phyloP scores from a whole-genome alignment of 2,113 vertebrate species.

The Ictalurus furcatus region DNA sequence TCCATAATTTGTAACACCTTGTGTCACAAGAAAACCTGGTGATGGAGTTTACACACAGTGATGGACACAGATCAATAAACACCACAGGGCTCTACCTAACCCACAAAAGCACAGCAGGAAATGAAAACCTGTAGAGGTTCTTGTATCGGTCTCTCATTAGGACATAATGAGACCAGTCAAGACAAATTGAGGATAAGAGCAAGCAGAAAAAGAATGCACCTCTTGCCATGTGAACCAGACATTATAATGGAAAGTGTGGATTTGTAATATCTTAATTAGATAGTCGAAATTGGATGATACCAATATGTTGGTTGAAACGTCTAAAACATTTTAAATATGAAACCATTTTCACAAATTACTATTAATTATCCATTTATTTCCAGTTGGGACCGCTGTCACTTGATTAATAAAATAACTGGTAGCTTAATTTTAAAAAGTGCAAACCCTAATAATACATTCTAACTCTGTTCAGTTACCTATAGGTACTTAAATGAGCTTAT shows the following conservation, averaged over 20 bases:
- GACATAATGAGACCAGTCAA: background rate
- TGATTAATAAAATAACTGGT: background rate
- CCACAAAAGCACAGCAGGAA: background rate
- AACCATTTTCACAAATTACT: background rate
- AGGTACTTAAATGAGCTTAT: background rate
- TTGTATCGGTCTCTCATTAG: background rate
- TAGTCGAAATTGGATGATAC: background rate
- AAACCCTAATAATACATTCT: background rate
- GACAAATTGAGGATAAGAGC: background rate
- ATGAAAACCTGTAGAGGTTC: background rate
- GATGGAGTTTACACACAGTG: background rate
- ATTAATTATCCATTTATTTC: slow-evolving; percentile 1
- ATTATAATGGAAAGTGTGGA: background rate
- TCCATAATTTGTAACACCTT: slow-evolving; percentile 35
- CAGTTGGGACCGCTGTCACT: background rate
- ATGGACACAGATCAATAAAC: slow-evolving; percentile 42
- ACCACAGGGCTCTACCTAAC: slow-evolving; percentile 24
- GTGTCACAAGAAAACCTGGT: background rate
- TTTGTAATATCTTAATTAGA: background rate
- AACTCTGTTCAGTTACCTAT: background rate
- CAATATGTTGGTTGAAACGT: background rate
- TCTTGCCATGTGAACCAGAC: background rate
- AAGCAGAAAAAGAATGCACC: background rate
- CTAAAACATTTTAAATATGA: background rate
- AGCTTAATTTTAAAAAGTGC: slow-evolving; percentile 14